Conservation (phyloP, 2,113 vertebrate genomes). For the Cyprinodon variegatus region DNA sequence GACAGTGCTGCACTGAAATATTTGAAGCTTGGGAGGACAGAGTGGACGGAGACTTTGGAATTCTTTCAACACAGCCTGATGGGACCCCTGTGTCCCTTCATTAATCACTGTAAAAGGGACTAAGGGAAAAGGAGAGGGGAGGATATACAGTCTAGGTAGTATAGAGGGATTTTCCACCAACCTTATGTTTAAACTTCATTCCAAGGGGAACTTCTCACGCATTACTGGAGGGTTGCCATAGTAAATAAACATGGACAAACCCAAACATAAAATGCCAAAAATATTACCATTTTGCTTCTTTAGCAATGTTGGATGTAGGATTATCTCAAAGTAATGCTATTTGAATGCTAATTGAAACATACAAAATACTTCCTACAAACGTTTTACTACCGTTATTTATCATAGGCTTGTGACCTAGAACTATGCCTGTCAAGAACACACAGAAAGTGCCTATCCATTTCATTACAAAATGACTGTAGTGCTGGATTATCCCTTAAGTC, state of each 20-base stretch:
- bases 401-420: too few relatives aligned
- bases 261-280: background rate
- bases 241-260: background rate
- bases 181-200: conserved; percentile 41
- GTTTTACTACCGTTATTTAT: too few relatives aligned
- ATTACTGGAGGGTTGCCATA: background rate
- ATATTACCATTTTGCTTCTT: background rate
- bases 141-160: conserved; percentile 13
- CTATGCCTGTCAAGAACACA: too few relatives aligned
- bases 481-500: too few relatives aligned
- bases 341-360: too few relatives aligned
- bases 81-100: conserved; percentile 53
- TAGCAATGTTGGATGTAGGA: background rate
- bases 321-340: too few relatives aligned
- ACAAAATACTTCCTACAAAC: too few relatives aligned
- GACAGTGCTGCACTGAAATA: conserved; percentile 22
- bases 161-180: conserved; percentile 51
- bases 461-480: too few relatives aligned
- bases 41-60: conserved; percentile 48
- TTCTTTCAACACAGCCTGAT: conserved; percentile 57
- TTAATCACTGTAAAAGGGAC: conserved; percentile 53
- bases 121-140: conserved; percentile 34
- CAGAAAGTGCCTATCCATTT: too few relatives aligned
- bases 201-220: conserved; percentile 11
- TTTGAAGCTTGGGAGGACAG: conserved; percentile 26